phyloP scores from a whole-genome alignment of 2,888 invertebrate species.

The Heliconius ethilla region DNA sequence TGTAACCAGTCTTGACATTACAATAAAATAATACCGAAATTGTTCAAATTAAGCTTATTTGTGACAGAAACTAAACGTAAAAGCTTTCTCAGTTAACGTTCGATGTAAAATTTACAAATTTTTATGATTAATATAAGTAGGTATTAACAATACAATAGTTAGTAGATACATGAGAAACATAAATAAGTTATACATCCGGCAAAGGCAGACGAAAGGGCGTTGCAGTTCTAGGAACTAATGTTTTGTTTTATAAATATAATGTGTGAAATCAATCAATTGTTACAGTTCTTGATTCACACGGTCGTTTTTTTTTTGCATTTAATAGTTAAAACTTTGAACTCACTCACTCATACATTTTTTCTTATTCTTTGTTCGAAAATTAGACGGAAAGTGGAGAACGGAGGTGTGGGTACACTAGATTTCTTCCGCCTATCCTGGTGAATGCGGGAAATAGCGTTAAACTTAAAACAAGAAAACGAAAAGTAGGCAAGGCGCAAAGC shows the following conservation, averaged over 20 bases:
- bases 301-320: background rate
- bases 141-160: background rate
- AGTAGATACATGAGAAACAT: background rate
- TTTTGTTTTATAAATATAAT: background rate
- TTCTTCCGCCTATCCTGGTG: no score
- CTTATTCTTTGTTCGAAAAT: background rate
- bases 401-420: no score
- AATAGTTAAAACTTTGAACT: no score
- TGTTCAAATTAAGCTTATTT: no score
- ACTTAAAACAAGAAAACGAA: no score
- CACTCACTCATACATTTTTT: background rate
- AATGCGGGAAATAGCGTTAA: no score
- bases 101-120: background rate
- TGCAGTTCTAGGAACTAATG: slow-evolving; percentile 39
- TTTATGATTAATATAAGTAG: background rate
- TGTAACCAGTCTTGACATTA: no score
- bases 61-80: no score
- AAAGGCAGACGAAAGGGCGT: slow-evolving; percentile 40
- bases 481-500: no score
- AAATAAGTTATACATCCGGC: slow-evolving; percentile 48
- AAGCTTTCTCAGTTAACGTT: background rate
- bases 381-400: no score
- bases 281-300: slow-evolving; percentile 15
- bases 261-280: slow-evolving; percentile 15
- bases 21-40: no score